Evolutionary conservation across 2,113 vertebrate species (phyloP), one percentile per base, ranked within the genome.

Genomic region (Plecotus auritus): DNA sequence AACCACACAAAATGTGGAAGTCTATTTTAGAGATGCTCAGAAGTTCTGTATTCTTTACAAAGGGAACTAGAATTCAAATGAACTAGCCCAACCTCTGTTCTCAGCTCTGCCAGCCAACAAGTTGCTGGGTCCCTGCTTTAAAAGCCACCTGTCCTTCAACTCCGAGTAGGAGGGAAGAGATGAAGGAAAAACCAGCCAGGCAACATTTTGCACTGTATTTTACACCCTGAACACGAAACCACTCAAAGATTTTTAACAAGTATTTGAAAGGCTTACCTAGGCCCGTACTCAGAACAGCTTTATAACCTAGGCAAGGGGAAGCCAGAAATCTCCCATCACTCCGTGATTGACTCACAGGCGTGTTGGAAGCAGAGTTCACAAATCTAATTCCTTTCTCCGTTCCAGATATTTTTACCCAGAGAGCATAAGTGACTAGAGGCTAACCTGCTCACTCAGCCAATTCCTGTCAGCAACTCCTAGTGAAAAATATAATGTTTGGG

Each of bases 401-500:
- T 91, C 56, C 20, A 2, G 84, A 35, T 22, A 88, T 83, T 95
- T 97, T 92, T 73, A 93, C 96, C 94, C 92, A 95, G 86, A 96
- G 82, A 93, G 66, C 84, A 37, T 59, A 81, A 37, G 83, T 96
- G 74, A 85, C 61, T 72, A 47, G 97, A 96, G 37, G 87, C 8
- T 0, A 92, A 76, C 96, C 92, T 32, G 40, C 67, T 82, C 10
- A 2, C 74, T 94, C 30, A 42, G 95, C 96, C 97, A 96, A 64
- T 72, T 59, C 51, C 78, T 56, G 67, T 95, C 89, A 96, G 81
- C 85, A 74, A 94, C 92, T 86, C 32, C 76, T 77, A 64, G 16
- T 54, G 73, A 96, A 78, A 77, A 95, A 88, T 85, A 91, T 88
- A 88, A 59, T 92, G 87, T 96, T 97, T 97, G 66, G 91, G 96